Evolutionary conservation across 2,888 invertebrate species (phyloP).

Genomic region (Mesorhabditis sp.): DNA sequence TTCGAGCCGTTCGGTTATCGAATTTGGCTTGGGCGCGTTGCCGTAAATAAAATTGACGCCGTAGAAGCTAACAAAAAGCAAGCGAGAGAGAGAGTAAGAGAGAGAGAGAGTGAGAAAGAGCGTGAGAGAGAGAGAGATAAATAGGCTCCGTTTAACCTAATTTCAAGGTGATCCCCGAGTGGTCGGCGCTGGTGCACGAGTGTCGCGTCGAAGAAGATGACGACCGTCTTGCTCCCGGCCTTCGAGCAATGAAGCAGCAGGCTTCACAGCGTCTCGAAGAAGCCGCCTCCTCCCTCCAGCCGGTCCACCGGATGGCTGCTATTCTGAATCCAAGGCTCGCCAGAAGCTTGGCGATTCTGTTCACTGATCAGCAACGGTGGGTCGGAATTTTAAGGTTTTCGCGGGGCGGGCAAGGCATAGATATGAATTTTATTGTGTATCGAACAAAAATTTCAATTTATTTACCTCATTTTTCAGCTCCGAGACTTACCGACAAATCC

Average conservation of each 20-base stretch:
- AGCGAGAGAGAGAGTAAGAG: no score
- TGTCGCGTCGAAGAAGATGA: slow-evolving; percentile 31
- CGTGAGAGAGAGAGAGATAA: no score
- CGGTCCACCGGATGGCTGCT: slow-evolving; percentile 44
- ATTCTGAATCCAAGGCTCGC: slow-evolving; percentile 43
- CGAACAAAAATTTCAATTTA: no score
- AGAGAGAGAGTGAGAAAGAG: no score
- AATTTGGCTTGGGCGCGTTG: no score
- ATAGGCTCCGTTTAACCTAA: neutral
- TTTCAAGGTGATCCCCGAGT: slow-evolving; percentile 29
- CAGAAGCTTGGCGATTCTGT: slow-evolving; percentile 29
- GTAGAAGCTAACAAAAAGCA: no score
- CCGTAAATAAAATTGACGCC: no score
- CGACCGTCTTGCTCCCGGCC: neutral
- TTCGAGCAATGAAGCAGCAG: neutral
- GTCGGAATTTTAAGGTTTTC: neutral
- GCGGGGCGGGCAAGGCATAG: no score
- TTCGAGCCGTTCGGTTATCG: no score
- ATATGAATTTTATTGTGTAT: no score
- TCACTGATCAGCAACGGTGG: slow-evolving; percentile 38
- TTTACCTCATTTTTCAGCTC: neutral
- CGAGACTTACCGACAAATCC: slow-evolving; percentile 24
- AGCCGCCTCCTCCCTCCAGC: neutral
- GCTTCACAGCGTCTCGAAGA: neutral
- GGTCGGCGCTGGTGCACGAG: slow-evolving; percentile 33